These are phyloP conservation scores for Percina caprodes DNA, from an alignment of 2,113 vertebrate genomes.

Conservation along the genomic window DNA sequence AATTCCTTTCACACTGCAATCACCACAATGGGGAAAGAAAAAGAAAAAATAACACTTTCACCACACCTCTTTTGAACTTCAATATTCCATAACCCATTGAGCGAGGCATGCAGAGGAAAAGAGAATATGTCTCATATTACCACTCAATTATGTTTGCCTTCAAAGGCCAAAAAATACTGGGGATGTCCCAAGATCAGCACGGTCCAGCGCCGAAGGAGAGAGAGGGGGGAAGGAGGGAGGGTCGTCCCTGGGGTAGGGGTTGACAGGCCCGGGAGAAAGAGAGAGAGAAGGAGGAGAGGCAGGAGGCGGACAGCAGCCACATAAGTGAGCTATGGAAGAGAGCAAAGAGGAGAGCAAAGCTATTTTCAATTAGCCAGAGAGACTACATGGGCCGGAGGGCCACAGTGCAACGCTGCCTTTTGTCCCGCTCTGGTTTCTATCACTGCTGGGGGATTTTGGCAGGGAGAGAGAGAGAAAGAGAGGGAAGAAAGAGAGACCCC, in stretches of 20 bases:
- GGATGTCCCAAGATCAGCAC: constrained; percentile 83
- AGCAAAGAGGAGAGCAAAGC: constrained; percentile 51
- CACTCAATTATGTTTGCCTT: constrained; percentile 78
- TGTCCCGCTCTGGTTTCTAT: constrained; percentile 79
- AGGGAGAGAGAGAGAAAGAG: constrained; percentile 26
- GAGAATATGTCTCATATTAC: constrained; percentile 75
- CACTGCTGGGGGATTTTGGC: constrained; percentile 66
- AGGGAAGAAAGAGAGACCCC: constrained; percentile 48
- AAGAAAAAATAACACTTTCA: constrained; percentile 62
- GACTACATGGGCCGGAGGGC: constrained; percentile 47
- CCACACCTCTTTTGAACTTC: constrained; percentile 69
- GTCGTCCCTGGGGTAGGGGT: constrained; percentile 31
- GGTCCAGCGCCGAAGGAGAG: constrained; percentile 34
- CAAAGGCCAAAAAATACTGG: constrained; percentile 78
- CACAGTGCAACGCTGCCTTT: constrained; percentile 66
- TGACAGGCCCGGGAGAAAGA: constrained; percentile 4
- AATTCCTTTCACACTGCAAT: constrained; percentile 67
- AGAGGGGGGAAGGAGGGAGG: constrained; percentile 23
- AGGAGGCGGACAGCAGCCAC: constrained; percentile 33
- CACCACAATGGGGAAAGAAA: constrained; percentile 43
- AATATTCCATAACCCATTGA: constrained; percentile 75
- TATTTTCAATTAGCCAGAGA: constrained; percentile 80
- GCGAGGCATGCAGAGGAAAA: constrained; percentile 62
- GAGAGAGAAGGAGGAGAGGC: constrained; percentile 20
- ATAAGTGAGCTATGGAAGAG: constrained; percentile 41